Evolutionary conservation across 2,113 vertebrate genomes (phyloP).

Genomic region (Oreochromis niloticus): DNA sequence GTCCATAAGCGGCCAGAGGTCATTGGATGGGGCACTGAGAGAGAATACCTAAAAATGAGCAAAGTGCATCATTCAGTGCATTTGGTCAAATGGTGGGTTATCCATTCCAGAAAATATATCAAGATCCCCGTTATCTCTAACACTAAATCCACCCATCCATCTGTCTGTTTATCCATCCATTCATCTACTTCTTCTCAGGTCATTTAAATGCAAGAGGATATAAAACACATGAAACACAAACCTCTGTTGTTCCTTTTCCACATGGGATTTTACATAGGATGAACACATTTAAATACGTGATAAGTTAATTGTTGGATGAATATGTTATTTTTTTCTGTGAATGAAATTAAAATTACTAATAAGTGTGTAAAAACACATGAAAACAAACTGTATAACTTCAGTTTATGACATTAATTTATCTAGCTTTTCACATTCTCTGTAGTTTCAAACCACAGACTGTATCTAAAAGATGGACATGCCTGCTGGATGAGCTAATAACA

Average conservation of each 20-base stretch:
- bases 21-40: not conserved
- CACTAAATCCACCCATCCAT: not conserved
- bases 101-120: not conserved
- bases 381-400: not conserved
- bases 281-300: not conserved
- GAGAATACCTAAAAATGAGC: not conserved
- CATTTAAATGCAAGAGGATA: not conserved
- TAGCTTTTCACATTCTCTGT: not conserved
- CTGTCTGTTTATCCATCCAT: not conserved
- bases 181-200: not conserved
- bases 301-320: not conserved
- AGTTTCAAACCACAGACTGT: not conserved
- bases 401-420: not conserved
- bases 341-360: rapidly evolving
- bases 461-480: not conserved
- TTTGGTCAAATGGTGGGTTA: not conserved
- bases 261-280: rapidly evolving
- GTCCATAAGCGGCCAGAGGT: not conserved
- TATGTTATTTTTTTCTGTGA: not conserved
- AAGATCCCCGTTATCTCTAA: rapidly evolving
- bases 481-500: not conserved
- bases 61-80: not conserved
- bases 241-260: not conserved
- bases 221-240: not conserved
- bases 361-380: not conserved